Evolutionary conservation across 2,797 vertebrate genomes (phyloP), one percentile per base, ranked within the genome.

Genomic region (Crax fasciolata): DNA sequence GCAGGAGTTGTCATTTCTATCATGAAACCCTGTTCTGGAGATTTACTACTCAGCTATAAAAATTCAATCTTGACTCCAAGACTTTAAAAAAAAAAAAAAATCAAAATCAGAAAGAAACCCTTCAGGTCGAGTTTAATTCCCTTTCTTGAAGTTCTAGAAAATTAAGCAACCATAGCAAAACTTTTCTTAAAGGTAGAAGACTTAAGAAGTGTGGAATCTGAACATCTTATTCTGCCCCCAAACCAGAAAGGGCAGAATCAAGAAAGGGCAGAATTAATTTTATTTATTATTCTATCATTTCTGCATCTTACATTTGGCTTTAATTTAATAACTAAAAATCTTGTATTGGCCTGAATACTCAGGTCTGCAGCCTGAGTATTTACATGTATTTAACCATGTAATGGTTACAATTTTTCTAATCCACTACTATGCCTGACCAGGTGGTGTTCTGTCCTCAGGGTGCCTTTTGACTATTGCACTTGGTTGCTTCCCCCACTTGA

Each of bases 21-120:
- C 61, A 91, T 77, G 72, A 94, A 96, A 71, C 46, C 43, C 71
- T 87, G 16, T 79, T 92, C 57, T 77, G 84, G 59, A 96, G 85
- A 94, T 97, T 93, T 93, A 94, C 59, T 82, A 79, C 63, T 89
- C 44, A 63, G 77, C 25, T 44, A 86, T 91, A 94, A 95, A 92
- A 90, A 82, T 68, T 90, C 84, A 71, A 94, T 90, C 63, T 87
- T 52, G 62, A 57, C 32, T 84, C 41, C 44, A 79, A 81, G 87
- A 90, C 62, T 65, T 67, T 1, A 20, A 76, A n/a, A 76, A 72
- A 19, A 71, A 76, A 63, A 1, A 14, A 74, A 59, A 43, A 15
- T 18, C 9, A 76, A 80, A 82, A 25, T 52, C 16, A 61, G 32
- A 43, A 85, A 87, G 67, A 74, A 48, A 2, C 0, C 35, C 70